Percentiles rank a stretch among this genome's conserved stretches.
Evolutionary conservation across 2,113 vertebrate species (phyloP).

Genomic region (Penelope pileata): DNA sequence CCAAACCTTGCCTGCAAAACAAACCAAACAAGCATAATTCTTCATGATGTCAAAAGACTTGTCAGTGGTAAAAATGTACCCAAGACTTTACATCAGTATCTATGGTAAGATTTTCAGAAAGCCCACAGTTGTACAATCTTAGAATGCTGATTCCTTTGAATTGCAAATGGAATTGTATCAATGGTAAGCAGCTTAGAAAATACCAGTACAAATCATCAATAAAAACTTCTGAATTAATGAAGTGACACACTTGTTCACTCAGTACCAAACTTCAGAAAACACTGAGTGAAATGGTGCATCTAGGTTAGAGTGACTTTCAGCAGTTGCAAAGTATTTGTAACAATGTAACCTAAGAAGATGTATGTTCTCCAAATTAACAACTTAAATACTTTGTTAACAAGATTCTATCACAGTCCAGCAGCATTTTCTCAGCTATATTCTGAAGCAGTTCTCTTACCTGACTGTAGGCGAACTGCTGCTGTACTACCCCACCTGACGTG

Average conservation of each 20-base stretch:
- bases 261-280: neutral
- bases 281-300: neutral
- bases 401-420: neutral
- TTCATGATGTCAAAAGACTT: neutral
- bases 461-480: slow-evolving; percentile 76
- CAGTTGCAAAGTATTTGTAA: neutral
- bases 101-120: neutral
- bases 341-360: neutral
- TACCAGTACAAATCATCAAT: neutral
- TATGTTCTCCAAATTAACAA: neutral
- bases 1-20: neutral
- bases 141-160: neutral
- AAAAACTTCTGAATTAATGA: neutral
- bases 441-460: slow-evolving; percentile 72
- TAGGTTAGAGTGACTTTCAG: neutral
- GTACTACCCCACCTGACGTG: slow-evolving; percentile 66
- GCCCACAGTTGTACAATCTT: fast-evolving
- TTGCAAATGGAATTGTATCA: neutral
- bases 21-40: neutral
- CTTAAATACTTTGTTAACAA: neutral
- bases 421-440: neutral
- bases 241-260: neutral
- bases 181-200: neutral
- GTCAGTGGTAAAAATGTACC: neutral
- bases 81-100: neutral